Base-by-base conservation (phyloP, 1,140 invertebrate species). In the Drosophila micromelanica region DNA sequence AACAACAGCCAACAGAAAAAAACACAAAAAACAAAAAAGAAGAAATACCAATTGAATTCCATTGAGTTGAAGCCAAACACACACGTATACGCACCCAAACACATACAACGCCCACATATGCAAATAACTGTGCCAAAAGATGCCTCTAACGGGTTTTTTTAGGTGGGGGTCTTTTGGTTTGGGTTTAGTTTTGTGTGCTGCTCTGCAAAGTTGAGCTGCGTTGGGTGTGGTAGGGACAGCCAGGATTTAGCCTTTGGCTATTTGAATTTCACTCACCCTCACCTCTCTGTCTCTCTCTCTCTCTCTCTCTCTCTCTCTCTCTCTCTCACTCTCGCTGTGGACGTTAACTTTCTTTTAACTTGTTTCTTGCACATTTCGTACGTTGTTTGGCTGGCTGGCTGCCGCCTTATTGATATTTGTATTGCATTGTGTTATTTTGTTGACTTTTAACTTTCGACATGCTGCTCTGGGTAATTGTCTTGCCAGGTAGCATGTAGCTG, bases 301-400 rank as follows among this genome's bases (percentile, higher is more conserved):
- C 8, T 45, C 5, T 13, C 40, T 9, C 4, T 17, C 17, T n/a
- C 38, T 54, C 32, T 90, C 30, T 8, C 17, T 1, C 8, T 45
- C 5, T 13, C 42, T 9, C 6, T 13, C 17, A n/a, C 38, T 54
- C 27, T 54, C 35, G 43, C 46, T 90, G 8, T 9, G 32, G 2
- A 35, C 2, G 80, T 85, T 90, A 85, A 84, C 80, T 90, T 89
- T 89, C 81, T 82, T 86, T 87, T 87, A 87, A 87, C 82, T 81
- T 87, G 74, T 87, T 86, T 64, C 78, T 82, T 65, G 78, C 67
- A 85, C 78, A 80, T 71, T 72, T 74, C n/a, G 72, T 63, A 70
- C 73, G 64, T 77, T 76, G 69, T 65, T 61, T 72, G 77, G 57
- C 60, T 67, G 51, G 52, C 35, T 42, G 35, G 35, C 32, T 67